phyloP scores from a whole-genome alignment of 1,140 invertebrate species.

The Rhagoletis pomonella region DNA sequence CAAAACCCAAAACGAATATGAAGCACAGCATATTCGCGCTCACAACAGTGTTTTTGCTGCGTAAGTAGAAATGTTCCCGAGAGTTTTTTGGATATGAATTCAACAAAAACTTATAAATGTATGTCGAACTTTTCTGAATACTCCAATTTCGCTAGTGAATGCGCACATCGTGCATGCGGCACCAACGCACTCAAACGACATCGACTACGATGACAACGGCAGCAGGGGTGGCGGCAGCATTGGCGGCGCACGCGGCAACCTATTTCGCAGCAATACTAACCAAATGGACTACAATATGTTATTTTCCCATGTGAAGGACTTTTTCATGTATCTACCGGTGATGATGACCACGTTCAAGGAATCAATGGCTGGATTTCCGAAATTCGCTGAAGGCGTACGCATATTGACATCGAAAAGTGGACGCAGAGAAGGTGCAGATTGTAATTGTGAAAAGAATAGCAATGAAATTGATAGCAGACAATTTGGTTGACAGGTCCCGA shows the following conservation, averaged over 20 bases:
- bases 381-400: constrained; percentile 69
- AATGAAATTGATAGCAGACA: constrained; percentile 61
- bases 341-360: constrained; percentile 71
- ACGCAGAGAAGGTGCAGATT: constrained; percentile 61
- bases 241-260: neutral
- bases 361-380: constrained; percentile 70
- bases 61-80: neutral
- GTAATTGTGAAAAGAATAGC: constrained; percentile 66
- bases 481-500: constrained; percentile 8
- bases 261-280: constrained; percentile 24
- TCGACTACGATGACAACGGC: constrained; percentile 23
- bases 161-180: neutral
- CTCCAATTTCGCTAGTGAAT: no score
- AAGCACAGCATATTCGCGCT: neutral
- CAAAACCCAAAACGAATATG: neutral
- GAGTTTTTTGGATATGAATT: neutral
- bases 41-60: neutral
- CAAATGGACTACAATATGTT: constrained; percentile 67
- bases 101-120: neutral
- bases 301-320: constrained; percentile 70
- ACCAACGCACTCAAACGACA: constrained; percentile 35
- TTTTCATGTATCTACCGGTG: constrained; percentile 71
- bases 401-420: constrained; percentile 63
- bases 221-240: neutral
- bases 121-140: no score